Base-by-base conservation (phyloP, 2,797 vertebrate genomes). In the Crocodylus rhombifer region DNA sequence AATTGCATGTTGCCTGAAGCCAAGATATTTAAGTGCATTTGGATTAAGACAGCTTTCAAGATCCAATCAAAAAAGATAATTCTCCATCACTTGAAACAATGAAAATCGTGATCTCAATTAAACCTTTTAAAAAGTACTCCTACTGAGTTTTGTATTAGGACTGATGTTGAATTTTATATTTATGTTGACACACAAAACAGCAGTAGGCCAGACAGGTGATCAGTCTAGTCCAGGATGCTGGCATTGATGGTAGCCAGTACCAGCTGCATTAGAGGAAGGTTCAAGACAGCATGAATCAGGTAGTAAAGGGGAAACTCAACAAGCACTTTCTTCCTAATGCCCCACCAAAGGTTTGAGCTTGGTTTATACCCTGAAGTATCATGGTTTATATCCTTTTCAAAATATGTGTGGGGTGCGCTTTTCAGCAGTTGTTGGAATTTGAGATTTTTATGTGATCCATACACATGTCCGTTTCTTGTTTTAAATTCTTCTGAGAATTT, bases 51-150 rank as follows among this genome's bases (percentile, higher is more conserved):
- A 91, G 18, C 11, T 67, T 76, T 92, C 80, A 87, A 79, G 73
- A 84, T 57, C 28, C 83, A 87, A 91, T 84, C 1, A 20, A 80
- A 80, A 88, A 86, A 30, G 86, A 18, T 5, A 18, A 78, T 82
- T 81, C 84, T 10, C 71, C 7, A 4, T 17, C 7, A 62, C 86
- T 84, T 78, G 42, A 93, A 94, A 90, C n/a, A 2, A 51, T 20
- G n/a, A 1, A 3, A 0, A 77, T 87, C 89, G 78, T 20, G 18
- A 5, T 83, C 82, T 18, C 0, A 0, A 23, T 69, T 91, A 20
- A 55, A 55, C n/a, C 56, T 91, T 84, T 64, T 63, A 71, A 79
- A 88, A 88, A 11, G 90, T 85, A 26, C 93, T 91, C 30, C n/a
- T 60, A 20, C 58, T 94, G n/a, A 6, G 17, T 79, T 94, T 90